Conservation (phyloP, 1,140 invertebrate species). For the Heterodera schachtii region DNA sequence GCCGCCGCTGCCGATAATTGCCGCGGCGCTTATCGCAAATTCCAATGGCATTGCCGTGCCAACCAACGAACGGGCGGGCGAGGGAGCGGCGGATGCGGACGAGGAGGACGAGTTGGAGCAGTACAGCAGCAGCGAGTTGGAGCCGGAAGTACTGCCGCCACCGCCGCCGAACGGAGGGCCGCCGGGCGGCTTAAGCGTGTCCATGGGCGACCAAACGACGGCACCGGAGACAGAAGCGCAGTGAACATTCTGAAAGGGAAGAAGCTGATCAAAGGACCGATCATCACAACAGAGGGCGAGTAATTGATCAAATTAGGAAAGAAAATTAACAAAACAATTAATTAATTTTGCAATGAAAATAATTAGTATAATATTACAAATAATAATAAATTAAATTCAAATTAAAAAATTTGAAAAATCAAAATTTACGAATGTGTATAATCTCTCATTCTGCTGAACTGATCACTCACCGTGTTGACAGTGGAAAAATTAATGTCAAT, state of each 20-base stretch:
- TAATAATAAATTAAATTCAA: too few species aligned
- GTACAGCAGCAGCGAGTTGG: background rate
- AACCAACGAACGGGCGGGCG: constrained; percentile 1
- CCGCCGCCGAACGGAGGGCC: constrained; percentile 21
- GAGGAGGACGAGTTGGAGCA: constrained; percentile 1
- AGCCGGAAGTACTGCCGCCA: background rate
- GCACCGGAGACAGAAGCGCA: background rate
- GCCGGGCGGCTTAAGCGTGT: constrained; percentile 53
- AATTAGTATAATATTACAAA: too few species aligned
- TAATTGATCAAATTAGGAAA: background rate
- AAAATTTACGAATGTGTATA: too few species aligned
- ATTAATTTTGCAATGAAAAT: too few species aligned
- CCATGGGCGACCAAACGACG: constrained; percentile 46
- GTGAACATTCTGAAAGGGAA: background rate
- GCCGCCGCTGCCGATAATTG: constrained; percentile 8
- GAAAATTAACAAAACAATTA: too few species aligned
- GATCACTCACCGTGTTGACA: background rate
- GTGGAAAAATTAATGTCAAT: background rate
- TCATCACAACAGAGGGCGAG: background rate
- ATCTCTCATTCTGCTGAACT: too few species aligned
- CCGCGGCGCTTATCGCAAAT: background rate
- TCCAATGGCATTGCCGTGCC: background rate
- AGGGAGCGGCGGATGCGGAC: background rate
- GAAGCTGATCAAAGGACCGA: background rate
- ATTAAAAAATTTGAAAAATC: too few species aligned